Evolutionary conservation across 2,113 vertebrate genomes (phyloP), one percentile per base, ranked within the genome.

Genomic region (Cottus gobio): DNA sequence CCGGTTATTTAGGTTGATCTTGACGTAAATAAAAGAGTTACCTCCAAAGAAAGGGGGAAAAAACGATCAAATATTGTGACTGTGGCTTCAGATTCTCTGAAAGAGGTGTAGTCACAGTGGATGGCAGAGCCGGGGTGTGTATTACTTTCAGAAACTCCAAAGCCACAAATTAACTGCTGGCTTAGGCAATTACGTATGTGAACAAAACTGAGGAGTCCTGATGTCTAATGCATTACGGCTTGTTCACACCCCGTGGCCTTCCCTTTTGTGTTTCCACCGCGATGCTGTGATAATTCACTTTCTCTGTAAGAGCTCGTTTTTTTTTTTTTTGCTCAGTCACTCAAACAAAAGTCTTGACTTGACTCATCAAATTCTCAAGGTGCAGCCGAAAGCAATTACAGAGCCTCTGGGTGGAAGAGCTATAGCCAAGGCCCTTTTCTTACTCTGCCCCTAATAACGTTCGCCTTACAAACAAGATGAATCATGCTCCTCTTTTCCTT

Each of bases 311-410:
- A 85, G 63, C 79, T 80, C 63, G 20, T 62, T 71, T 82, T 79
- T 89, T 37, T 37, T n/a, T n/a, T n/a, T 83, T 79, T 90, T 80
- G 71, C 73, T 72, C 80, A 78, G 84, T 89, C 91, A 87, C 70
- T 90, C 89, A 88, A 89, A 89, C 83, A 75, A 89, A 85, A 90
- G 83, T 88, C 88, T 84, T 37, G 48, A 86, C 86, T 91, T 87
- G 82, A 92, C 89, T 92, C 92, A 89, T 91, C 84, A 93, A 81
- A 92, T 87, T 93, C 88, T 90, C 90, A 89, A 90, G 91, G 87
- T 88, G 85, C 80, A 82, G 85, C 88, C 60, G 42, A 93, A 94
- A 94, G 93, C 85, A 93, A 94, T 93, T 93, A 93, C 81, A 87
- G 80, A 82, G 73, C 63, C 85, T 88, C 83, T 75, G 75, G 75